phyloP scores from a whole-genome alignment of 2,888 invertebrate species.

The Bembecia ichneumoniformis region DNA sequence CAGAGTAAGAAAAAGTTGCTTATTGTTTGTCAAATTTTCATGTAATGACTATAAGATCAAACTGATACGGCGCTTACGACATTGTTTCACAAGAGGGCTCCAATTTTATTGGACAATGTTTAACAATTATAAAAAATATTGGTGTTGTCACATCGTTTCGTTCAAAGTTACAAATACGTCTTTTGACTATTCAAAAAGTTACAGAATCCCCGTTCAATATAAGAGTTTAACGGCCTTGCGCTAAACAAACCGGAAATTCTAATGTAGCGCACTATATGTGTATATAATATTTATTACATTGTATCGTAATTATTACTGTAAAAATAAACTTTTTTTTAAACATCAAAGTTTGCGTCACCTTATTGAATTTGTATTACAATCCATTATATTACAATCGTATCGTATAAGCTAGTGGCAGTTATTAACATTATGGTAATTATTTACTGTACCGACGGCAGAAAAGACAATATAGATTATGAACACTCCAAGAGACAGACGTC shows the following conservation, averaged over 20 bases:
- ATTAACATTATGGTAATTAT: slow-evolving; percentile 40
- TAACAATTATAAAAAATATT: too few species aligned
- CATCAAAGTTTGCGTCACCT: slow-evolving; percentile 40
- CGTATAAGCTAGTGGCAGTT: slow-evolving; percentile 66
- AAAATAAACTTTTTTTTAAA: slow-evolving; percentile 33
- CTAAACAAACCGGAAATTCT: slow-evolving; percentile 35
- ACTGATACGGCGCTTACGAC: too few species aligned
- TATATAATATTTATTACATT: too few species aligned
- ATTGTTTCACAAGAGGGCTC: too few species aligned
- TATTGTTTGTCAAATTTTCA: too few species aligned
- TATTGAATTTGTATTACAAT: slow-evolving; percentile 42
- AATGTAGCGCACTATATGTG: slow-evolving; percentile 29
- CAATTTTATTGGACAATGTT: too few species aligned
- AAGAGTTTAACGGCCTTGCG: slow-evolving; percentile 16
- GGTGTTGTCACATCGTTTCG: not conserved
- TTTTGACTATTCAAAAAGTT: slow-evolving; percentile 4
- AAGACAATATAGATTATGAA: slow-evolving; percentile 26
- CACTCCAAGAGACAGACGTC: slow-evolving; percentile 9
- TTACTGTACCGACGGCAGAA: slow-evolving; percentile 19
- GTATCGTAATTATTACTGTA: slow-evolving; percentile 24
- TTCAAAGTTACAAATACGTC: slow-evolving; percentile 26
- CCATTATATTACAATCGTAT: slow-evolving; percentile 50
- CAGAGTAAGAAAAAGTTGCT: too few species aligned
- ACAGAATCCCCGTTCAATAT: not conserved
- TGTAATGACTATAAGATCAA: too few species aligned